Base-by-base conservation (phyloP, 92 coral and sea anemone species). In the Palythoa grandis region DNA sequence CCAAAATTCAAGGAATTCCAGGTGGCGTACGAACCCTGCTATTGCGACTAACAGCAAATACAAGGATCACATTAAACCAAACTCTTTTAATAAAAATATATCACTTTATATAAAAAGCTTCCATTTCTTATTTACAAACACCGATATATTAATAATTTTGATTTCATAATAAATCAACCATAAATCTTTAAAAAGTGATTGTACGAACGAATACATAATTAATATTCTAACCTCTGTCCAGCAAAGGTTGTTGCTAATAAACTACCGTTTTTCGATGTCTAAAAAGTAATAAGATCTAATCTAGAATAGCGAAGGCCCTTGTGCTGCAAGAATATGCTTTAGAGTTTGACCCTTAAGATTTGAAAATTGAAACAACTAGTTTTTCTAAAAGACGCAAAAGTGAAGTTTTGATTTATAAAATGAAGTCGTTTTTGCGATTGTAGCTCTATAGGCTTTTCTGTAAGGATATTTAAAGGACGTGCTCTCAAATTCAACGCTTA, bases 61-160 rank as follows among this genome's bases (percentile, higher is more conserved):
- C 11, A 63, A 63, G 5, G 1, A 63, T 17, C 20, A 19, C 69
- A n/a, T 5, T 63, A n/a, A 63, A 19, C 1, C 25, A 63, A n/a
- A 63, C 24, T n/a, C 29, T n/a, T 60, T 57, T 63, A 1, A 63
- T 63, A 63, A 63, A 63, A 63, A 63, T 63, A 43, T 43, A 63
- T 17, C 69, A 19, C 23, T 63, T 63, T n/a, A 63, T 63, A 63
- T 63, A 63, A 23, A 63, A n/a, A 63, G 20, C 69, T 63, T 60
- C 11, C 10, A 58, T 19, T 63, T 63, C 69, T 63, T 63, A 63
- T 63, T 63, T 63, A 63, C 69, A 63, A 63, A 63, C 20, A 19
- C 69, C 22, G 69, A 63, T 63, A 63, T 63, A 63, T 63, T 63
- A 63, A 63, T 63, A 63, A 63, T 63, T 63, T 63, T 63, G 24